Percentiles rank a stretch among this genome's conserved stretches.
These are phyloP conservation scores for Leucopsar rothschildi DNA, from an alignment of 2,113 vertebrate genomes.

Conservation along the genomic window DNA sequence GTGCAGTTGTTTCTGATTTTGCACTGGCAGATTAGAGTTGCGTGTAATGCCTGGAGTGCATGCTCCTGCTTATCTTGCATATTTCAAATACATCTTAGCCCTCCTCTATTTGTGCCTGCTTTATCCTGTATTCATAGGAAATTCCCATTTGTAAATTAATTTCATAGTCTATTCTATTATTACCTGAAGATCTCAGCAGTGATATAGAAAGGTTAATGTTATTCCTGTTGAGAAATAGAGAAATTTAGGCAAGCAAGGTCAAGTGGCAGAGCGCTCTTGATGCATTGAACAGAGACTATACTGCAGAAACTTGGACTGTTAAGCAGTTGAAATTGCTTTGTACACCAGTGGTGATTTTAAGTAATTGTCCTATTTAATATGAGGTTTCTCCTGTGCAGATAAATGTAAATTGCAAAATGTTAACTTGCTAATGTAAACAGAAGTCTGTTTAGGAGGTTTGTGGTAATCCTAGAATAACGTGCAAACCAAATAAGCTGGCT, in stretches of 20 bases:
- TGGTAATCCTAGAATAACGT: background rate
- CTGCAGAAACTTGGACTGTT: background rate
- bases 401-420: background rate
- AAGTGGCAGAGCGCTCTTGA: background rate
- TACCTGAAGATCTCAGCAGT: background rate
- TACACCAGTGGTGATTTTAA: background rate
- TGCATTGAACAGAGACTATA: background rate
- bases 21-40: background rate
- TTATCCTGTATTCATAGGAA: background rate
- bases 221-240: background rate
- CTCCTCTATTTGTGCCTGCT: background rate
- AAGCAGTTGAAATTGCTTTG: background rate
- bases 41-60: background rate
- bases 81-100: background rate
- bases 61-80: background rate
- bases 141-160: background rate
- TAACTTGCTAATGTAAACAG: background rate
- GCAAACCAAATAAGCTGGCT: background rate
- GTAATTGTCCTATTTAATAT: background rate
- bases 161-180: background rate
- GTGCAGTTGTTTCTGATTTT: background rate
- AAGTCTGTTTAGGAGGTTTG: background rate
- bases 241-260: background rate
- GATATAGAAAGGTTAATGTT: background rate
- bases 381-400: background rate